Conservation (phyloP, 2,888 invertebrate genomes). For the Caradrina clavipalpis region DNA sequence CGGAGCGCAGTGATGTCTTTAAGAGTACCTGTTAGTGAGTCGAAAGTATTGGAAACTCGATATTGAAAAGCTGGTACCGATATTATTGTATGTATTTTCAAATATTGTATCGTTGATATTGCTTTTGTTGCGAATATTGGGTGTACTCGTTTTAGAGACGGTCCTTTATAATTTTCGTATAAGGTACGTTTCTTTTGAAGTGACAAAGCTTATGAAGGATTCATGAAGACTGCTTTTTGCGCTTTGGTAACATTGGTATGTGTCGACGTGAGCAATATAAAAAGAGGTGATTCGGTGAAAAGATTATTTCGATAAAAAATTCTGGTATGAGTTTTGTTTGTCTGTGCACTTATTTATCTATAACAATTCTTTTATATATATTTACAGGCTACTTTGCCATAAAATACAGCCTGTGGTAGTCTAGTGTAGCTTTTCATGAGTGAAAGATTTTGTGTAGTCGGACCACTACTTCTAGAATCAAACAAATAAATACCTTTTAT, state of each 20-base stretch:
- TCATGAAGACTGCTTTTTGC: not conserved
- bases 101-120: conserved; percentile 32
- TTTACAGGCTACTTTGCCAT: too few species aligned
- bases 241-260: too few species aligned
- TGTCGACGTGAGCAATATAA: too few species aligned
- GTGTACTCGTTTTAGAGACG: not conserved
- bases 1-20: conserved; percentile 47
- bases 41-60: conserved; percentile 22
- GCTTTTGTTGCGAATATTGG: conserved; percentile 8
- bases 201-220: not conserved
- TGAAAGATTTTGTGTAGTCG: too few species aligned
- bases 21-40: conserved; percentile 53
- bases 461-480: too few species aligned
- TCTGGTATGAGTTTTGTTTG: not conserved
- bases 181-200: not conserved
- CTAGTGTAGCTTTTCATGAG: too few species aligned
- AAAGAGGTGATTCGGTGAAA: not conserved
- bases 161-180: not conserved
- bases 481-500: too few species aligned
- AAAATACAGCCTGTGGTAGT: too few species aligned
- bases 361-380: too few species aligned
- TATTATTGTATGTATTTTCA: conserved; percentile 30
- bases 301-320: not conserved
- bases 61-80: conserved; percentile 28
- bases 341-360: too few species aligned